Evolutionary conservation across 2,888 invertebrate species (phyloP).

Genomic region (Ormyrus pomaceus): DNA sequence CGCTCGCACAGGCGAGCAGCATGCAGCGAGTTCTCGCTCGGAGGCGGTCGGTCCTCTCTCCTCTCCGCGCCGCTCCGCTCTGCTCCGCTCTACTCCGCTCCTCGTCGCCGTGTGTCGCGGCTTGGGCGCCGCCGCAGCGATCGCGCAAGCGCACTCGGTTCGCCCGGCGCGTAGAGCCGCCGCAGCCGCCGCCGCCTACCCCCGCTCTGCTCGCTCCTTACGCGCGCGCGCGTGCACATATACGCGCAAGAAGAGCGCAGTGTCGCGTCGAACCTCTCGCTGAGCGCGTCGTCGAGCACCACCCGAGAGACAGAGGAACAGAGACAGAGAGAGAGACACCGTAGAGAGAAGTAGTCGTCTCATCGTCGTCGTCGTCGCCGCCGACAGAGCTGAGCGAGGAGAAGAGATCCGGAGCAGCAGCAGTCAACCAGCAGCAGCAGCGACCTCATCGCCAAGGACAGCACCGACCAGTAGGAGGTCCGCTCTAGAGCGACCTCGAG

Average conservation of each 20-base stretch:
- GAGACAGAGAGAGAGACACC: neutral
- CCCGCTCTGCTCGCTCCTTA: slow-evolving; percentile 59
- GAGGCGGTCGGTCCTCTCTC: slow-evolving; percentile 60
- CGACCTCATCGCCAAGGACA: too few species aligned
- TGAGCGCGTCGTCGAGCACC: slow-evolving; percentile 72
- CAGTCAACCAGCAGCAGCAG: too few species aligned
- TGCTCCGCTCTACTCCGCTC: neutral
- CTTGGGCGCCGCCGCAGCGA: neutral
- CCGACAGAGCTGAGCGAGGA: too few species aligned
- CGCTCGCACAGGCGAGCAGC: slow-evolving; percentile 67
- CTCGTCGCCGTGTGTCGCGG: slow-evolving; percentile 20
- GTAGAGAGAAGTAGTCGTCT: neutral
- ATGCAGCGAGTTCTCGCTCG: slow-evolving; percentile 70
- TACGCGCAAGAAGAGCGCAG: slow-evolving; percentile 70
- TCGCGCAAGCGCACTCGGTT: slow-evolving; percentile 66
- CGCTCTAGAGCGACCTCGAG: too few species aligned
- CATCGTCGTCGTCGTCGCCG: neutral
- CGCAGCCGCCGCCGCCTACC: slow-evolving; percentile 73
- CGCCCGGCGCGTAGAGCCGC: slow-evolving; percentile 67
- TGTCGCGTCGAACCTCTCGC: slow-evolving; percentile 76
- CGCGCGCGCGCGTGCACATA: slow-evolving; percentile 43
- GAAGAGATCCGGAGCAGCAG: too few species aligned
- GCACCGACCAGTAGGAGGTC: too few species aligned
- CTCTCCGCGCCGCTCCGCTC: slow-evolving; percentile 48
- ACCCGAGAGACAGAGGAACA: slow-evolving; percentile 65